Evolutionary conservation across 2,113 vertebrate species (phyloP).

Genomic region (Egretta garzetta): DNA sequence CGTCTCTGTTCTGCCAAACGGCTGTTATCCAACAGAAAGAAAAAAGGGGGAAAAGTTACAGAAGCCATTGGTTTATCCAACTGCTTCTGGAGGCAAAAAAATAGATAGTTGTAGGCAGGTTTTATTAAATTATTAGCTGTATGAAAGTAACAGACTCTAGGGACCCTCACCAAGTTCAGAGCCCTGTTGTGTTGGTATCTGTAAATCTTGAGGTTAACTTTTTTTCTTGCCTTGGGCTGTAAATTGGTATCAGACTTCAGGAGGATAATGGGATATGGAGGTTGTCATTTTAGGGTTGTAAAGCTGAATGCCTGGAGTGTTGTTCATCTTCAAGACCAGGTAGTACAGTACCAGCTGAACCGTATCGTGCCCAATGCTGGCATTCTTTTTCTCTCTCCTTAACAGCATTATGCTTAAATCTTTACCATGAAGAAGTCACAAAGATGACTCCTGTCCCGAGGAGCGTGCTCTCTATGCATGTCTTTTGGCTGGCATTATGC

Average conservation of each 20-base stretch:
- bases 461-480: rapidly evolving
- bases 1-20: conserved; percentile 79
- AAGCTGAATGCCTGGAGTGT: background rate
- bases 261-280: background rate
- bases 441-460: background rate
- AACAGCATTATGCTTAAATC: background rate
- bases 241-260: background rate
- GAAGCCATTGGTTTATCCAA: background rate
- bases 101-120: background rate
- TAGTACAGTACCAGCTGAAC: background rate
- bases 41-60: background rate
- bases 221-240: background rate
- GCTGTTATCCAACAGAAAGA: conserved; percentile 64
- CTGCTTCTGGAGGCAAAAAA: background rate
- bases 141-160: background rate
- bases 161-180: background rate
- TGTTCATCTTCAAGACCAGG: background rate
- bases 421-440: background rate
- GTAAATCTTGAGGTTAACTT: background rate
- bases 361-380: rapidly evolving
- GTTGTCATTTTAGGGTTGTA: background rate
- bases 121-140: background rate
- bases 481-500: background rate
- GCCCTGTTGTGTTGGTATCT: background rate
- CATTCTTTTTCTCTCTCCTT: background rate